Evolutionary conservation across 1,140 invertebrate species (phyloP), one percentile per base, ranked within the genome.

Genomic region (Procambarus clarkii): DNA sequence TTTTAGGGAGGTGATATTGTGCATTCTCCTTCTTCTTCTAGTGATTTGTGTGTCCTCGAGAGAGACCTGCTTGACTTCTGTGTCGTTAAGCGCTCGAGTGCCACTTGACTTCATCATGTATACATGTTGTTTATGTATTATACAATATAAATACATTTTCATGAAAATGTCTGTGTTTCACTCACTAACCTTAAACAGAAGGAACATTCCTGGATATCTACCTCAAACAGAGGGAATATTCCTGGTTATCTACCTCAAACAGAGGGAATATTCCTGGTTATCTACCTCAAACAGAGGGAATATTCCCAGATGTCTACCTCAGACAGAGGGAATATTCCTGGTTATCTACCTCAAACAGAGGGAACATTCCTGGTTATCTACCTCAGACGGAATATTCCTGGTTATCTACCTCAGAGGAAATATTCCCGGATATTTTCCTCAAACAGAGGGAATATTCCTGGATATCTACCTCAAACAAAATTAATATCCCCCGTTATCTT

Each of bases 1-100:
- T 18, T 3, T 3, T 54, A 54, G 50, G 3, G 9, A 54, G 24
- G 81, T 83, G 58, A 83, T 69, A 64, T 83, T 64, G 13, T 69
- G 58, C 58, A 69, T 83, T 60, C 58, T 24, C 24, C 80, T 82
- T 60, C 60, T 34, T n/a, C n/a, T n/a, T n/a, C 8, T 80, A 11
- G 21, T 80, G 45, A 13, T 78, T 50, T 86, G 18, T 76, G 44
- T 44, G 46, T 46, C n/a, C 71, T 69, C 71, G 84, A 58, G 82
- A n/a, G n/a, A 86, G n/a, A 18, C 48, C 15, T 58, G 60, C 54
- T 86, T 78, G 76, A 87, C 85, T 78, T 79, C 85, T 79, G 85
- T 78, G 74, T 87, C 76, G 85, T 78, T 54, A 78, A 71, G 45
- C 18, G 13, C 85, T 87, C 45, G 74, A 76, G 74, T 87, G 18